These are phyloP conservation scores for Perca schrenkii DNA, from an alignment of 2,113 vertebrate species.

Conservation along the genomic window DNA sequence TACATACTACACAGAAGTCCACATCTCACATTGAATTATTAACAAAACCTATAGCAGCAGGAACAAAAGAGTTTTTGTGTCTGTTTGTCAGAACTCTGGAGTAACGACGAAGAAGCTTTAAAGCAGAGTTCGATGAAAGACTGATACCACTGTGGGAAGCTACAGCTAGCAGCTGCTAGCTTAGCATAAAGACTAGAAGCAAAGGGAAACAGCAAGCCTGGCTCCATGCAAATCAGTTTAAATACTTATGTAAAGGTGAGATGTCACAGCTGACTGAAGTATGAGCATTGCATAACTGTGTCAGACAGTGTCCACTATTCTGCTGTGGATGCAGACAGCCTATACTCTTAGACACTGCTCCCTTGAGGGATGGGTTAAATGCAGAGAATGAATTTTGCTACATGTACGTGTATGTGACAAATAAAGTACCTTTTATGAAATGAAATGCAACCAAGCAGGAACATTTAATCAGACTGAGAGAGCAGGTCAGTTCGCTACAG, in stretches of 20 bases:
- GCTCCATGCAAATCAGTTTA: neutral
- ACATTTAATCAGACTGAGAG: conserved; percentile 26
- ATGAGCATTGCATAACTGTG: neutral
- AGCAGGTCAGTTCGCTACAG: neutral
- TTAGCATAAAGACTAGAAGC: neutral
- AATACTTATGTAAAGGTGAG: neutral
- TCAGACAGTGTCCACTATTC: neutral
- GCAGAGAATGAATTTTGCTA: no score
- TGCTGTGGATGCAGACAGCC: neutral
- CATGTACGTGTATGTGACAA: no score
- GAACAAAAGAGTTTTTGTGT: no score
- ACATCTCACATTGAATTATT: no score
- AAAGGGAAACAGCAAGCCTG: neutral
- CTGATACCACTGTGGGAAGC: neutral
- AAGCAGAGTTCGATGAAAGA: neutral
- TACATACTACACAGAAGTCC: no score
- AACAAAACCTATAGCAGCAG: no score
- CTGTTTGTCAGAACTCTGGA: no score
- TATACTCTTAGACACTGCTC: neutral
- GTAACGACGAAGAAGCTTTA: neutral
- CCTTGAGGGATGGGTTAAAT: no score
- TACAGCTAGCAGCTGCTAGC: neutral
- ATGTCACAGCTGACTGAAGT: neutral
- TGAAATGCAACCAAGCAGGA: conserved; percentile 13
- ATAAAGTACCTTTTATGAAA: conserved; percentile 9